Evolutionary conservation across 2,113 vertebrate species (phyloP), one percentile per base, ranked within the genome.

Genomic region (Athene noctua): DNA sequence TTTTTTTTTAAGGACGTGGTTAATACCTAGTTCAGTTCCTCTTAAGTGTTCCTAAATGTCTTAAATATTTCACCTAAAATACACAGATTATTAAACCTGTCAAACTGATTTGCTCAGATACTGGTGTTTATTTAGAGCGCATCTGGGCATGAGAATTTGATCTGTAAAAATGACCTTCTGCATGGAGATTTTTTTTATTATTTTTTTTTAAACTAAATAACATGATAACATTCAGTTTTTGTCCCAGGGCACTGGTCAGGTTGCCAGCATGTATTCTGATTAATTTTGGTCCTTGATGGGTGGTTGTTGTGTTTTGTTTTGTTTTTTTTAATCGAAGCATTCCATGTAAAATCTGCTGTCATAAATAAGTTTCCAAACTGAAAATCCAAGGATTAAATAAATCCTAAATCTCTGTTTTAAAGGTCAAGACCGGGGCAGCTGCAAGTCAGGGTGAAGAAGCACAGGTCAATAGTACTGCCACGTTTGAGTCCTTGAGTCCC

Each of bases 401-500:
- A 47, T n/a, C 36, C 15, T 21, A 11, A 46, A 25, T 19, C 32
- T 44, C 30, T 14, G 22, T 25, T 22, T 27, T 30, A 36, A 36
- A 58, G 36, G 21, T n/a, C 10, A 27, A 8, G 71, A 2, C 1
- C 5, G 21, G 44, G 71, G 47, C 9, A 19, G 71, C 3, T 66
- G 23, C 55, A 14, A 0, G 27, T 6, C 22, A 11, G 47, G 62
- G 34, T 36, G 62, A 27, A 20, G 80, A 17, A 32, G 58, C 54
- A 13, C 32, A 32, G 89, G 11, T 52, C 27, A 42, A 14, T 11
- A 21, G 10, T 13, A 5, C 23, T 73, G 61, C 8, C 58, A 7
- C 1, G 0, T 0, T 22, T 1, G 30, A 22, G 30, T 65, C 32
- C 15, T 34, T 11, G 4, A 7, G 25, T 38, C 42, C 32, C 36